Percentiles rank a stretch among this genome's conserved stretches.
phyloP scores from a whole-genome alignment of 2,888 invertebrate species.

The Colletes collaris region DNA sequence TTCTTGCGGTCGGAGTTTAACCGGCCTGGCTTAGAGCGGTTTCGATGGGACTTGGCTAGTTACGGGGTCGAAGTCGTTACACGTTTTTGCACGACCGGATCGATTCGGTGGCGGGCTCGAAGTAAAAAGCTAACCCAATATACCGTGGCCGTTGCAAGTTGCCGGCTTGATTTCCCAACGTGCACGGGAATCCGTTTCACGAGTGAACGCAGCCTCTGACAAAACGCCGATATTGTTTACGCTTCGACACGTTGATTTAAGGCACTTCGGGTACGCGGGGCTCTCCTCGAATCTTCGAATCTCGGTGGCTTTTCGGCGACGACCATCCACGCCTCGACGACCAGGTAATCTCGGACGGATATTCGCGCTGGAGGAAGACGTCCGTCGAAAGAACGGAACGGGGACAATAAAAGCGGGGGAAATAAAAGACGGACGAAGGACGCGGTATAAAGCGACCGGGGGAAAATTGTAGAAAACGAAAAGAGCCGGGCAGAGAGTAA shows the following conservation, averaged over 20 bases:
- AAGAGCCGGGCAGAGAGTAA: neutral
- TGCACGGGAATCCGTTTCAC: slow-evolving; percentile 47
- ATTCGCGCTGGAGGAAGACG: slow-evolving; percentile 9
- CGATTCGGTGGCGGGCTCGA: slow-evolving; percentile 1
- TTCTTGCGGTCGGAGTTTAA: neutral
- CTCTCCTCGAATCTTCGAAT: slow-evolving; percentile 37
- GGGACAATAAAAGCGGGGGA: neutral
- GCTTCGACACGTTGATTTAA: slow-evolving; percentile 39
- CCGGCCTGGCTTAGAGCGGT: neutral
- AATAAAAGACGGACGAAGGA: neutral
- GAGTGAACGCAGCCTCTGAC: slow-evolving; percentile 19
- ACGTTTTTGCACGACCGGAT: slow-evolving; percentile 23
- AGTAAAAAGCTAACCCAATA: slow-evolving; percentile 20
- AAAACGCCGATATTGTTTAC: slow-evolving; percentile 52
- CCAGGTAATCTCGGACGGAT: slow-evolving; percentile 35
- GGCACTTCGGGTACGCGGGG: slow-evolving; percentile 10
- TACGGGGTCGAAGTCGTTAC: slow-evolving; percentile 23
- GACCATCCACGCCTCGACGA: slow-evolving; percentile 19
- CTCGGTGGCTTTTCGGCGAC: slow-evolving; percentile 19
- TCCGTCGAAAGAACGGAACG: neutral
- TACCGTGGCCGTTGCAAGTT: neutral
- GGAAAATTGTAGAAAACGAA: neutral
- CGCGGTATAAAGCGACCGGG: too few relatives aligned
- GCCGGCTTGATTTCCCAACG: slow-evolving; percentile 39
- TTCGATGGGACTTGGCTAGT: slow-evolving; percentile 10